phyloP scores from a whole-genome alignment of 1,140 invertebrate genomes.

The Melipona quadrifasciata region DNA sequence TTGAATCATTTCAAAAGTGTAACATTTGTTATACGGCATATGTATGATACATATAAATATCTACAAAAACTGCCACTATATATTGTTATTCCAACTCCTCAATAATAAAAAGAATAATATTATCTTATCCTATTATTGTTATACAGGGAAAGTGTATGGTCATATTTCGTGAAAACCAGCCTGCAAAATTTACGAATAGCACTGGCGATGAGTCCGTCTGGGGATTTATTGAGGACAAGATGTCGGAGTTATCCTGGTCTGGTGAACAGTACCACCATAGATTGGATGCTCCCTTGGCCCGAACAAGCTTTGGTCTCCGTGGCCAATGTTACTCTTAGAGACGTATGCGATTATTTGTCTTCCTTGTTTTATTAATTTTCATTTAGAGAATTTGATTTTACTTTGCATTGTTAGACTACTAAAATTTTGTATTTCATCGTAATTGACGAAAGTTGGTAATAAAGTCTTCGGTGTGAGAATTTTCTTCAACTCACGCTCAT shows the following conservation, averaged over 20 bases:
- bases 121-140: not conserved
- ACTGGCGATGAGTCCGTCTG: slow-evolving; percentile 93
- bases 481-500: too few relatives aligned
- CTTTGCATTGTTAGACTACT: too few relatives aligned
- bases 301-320: slow-evolving; percentile 93
- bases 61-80: too few relatives aligned
- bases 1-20: too few relatives aligned
- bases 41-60: too few relatives aligned
- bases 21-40: too few relatives aligned
- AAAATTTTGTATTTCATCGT: too few relatives aligned
- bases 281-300: slow-evolving; percentile 97
- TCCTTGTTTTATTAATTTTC: too few relatives aligned
- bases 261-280: slow-evolving; percentile 95
- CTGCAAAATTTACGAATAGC: slow-evolving; percentile 93
- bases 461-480: too few relatives aligned
- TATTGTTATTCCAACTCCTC: too few relatives aligned
- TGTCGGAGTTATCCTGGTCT: slow-evolving; percentile 95
- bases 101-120: not conserved
- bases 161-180: slow-evolving; percentile 90
- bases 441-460: too few relatives aligned
- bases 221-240: slow-evolving; percentile 89
- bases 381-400: too few relatives aligned
- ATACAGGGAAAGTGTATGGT: slow-evolving; percentile 89
- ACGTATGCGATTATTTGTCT: slow-evolving; percentile 80
- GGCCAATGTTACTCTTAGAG: slow-evolving; percentile 89